These are phyloP conservation scores for Anseranas semipalmata DNA, from an alignment of 2,113 vertebrate species.

Conservation along the genomic window DNA sequence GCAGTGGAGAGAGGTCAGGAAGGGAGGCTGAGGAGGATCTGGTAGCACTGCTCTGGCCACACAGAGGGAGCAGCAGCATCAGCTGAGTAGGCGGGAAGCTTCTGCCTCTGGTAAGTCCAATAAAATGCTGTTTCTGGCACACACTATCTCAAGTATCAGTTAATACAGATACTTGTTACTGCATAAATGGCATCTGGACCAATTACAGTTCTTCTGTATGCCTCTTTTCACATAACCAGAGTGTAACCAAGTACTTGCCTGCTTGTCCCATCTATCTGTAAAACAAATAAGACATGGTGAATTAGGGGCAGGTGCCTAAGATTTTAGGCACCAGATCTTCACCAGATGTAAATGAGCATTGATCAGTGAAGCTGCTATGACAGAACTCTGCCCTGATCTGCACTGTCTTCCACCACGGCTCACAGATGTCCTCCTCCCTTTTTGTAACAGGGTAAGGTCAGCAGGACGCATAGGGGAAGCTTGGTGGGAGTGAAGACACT, in stretches of 20 bases:
- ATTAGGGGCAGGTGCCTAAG: background rate
- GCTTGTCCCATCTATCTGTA: background rate
- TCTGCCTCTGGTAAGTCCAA: background rate
- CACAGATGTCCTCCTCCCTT: background rate
- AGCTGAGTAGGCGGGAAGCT: background rate
- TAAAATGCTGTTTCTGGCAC: background rate
- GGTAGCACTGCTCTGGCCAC: background rate
- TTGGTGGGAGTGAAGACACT: background rate
- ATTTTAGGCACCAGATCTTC: background rate
- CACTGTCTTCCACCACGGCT: background rate
- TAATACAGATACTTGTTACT: background rate
- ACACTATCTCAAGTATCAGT: background rate
- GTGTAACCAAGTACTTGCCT: background rate
- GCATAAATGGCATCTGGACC: background rate
- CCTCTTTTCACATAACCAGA: background rate
- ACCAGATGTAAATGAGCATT: background rate
- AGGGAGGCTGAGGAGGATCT: background rate
- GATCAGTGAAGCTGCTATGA: background rate
- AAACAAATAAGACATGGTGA: background rate
- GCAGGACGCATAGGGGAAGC: background rate
- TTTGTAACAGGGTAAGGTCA: background rate
- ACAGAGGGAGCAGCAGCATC: background rate
- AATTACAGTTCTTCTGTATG: background rate
- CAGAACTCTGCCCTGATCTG: background rate
- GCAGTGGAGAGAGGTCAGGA: background rate